Evolutionary conservation across 2,113 vertebrate species (phyloP).

Genomic region (Pipa parva): DNA sequence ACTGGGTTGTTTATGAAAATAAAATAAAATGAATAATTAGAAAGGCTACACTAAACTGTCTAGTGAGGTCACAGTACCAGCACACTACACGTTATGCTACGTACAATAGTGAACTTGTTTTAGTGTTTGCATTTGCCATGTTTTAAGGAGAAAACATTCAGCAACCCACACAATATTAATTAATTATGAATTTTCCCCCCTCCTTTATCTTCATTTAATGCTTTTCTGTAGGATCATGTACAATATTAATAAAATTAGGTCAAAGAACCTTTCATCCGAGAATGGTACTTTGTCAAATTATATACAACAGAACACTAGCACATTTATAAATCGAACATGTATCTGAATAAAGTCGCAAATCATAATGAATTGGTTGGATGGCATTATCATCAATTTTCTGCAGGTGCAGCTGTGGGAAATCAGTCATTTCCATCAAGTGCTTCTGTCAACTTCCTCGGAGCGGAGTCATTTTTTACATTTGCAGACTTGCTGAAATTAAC

Average conservation of each 20-base stretch:
- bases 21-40: too few relatives aligned
- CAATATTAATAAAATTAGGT: slow-evolving; percentile 65
- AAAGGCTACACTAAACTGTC: not conserved
- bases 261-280: slow-evolving; percentile 63
- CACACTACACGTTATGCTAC: too few relatives aligned
- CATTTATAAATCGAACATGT: slow-evolving; percentile 79
- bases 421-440: slow-evolving; percentile 88
- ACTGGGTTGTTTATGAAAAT: too few relatives aligned
- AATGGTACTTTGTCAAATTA: slow-evolving; percentile 70
- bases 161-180: slow-evolving; percentile 18
- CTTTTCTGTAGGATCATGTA: slow-evolving; percentile 42
- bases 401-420: slow-evolving; percentile 82
- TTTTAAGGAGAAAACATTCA: too few relatives aligned
- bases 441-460: slow-evolving; percentile 66
- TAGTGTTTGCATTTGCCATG: not conserved
- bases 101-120: not conserved
- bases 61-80: not conserved
- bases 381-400: slow-evolving; percentile 89
- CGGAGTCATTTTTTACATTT: slow-evolving; percentile 77
- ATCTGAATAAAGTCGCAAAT: slow-evolving; percentile 78
- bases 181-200: slow-evolving; percentile 34
- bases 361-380: slow-evolving; percentile 87
- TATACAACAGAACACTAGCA: slow-evolving; percentile 76
- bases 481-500: slow-evolving; percentile 70
- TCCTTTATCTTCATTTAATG: slow-evolving; percentile 31